Base-by-base conservation (phyloP, 1,140 invertebrate genomes). In the Drosophila pandora region DNA sequence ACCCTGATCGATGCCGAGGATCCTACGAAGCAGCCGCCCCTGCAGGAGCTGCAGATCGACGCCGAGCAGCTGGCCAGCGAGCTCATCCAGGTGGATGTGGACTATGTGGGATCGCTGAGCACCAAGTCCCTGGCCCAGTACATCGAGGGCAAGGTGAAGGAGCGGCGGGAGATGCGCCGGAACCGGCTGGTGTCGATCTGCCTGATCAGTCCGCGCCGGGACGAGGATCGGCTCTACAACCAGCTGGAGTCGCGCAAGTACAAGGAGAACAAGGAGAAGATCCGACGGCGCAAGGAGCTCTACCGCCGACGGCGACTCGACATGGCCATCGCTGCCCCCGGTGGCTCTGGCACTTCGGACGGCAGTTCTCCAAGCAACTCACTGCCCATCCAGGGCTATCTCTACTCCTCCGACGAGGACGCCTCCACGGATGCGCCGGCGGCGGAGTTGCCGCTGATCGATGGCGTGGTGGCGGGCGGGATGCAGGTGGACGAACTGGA, bases 221-320 rank as follows among this genome's bases (percentile, higher is more conserved):
- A 96, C 81, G 95, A 96, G 83, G 95, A 96, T 90, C 94, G 94
- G 48, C 59, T 94, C 17, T 95, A 95, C 64, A 95, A 94, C 45
- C 94, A 94, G 88, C 93, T 94, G 60, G 94, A 95, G 69, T 90
- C 94, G 28, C 94, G 94, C 68, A 92, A 94, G 13, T 96, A 96
- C 85, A 95, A 95, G 80, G 95, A 96, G 70, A 95, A 95, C n/a
- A 96, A 96, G 83, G 95, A 96, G 79, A 96, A 95, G 85, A 90
- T 96, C 41, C 93, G 95, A 2, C 92, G 94, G 1, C 93, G 95
- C 30, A 96, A 95, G 53, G 95, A 96, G 83, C 90, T 93, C 23
- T 92, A 93, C 2, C 93, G 92, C 32, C 71, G 79, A 0, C 67
- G 93, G 6, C 72, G 79, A 9, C 61, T 32, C 8, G 87, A 90